Evolutionary conservation across 2,113 vertebrate genomes (phyloP).

Genomic region (Chaetorhynchus papuensis): DNA sequence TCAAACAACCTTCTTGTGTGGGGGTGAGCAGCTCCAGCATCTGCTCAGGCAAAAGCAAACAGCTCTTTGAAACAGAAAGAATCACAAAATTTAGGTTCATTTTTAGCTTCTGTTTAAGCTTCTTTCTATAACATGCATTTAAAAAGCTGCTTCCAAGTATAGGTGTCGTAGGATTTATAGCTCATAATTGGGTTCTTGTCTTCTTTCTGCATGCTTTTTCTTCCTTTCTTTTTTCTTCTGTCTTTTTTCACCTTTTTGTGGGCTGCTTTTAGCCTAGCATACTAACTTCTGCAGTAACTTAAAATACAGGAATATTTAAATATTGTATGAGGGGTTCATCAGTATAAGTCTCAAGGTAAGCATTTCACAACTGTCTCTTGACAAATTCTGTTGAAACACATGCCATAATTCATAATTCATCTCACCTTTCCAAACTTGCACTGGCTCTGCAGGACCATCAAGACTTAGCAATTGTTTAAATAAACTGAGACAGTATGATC

Average conservation of each 20-base stretch:
- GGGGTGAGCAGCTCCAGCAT: fast-evolving
- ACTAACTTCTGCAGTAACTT: neutral
- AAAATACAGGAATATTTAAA: neutral
- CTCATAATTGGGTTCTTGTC: neutral
- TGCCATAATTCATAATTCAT: neutral
- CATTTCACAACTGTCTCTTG: neutral
- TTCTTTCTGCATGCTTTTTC: neutral
- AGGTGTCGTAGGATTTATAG: neutral
- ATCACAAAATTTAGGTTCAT: neutral
- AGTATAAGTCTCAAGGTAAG: neutral
- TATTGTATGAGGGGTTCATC: neutral
- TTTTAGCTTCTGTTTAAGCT: neutral
- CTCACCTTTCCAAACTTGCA: neutral
- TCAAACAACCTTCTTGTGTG: fast-evolving
- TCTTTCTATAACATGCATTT: neutral
- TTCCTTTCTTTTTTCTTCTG: neutral
- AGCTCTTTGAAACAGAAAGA: neutral
- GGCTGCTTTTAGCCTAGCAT: neutral
- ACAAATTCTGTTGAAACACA: neutral
- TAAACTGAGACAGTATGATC: neutral
- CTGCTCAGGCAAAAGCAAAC: neutral
- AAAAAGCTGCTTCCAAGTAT: neutral
- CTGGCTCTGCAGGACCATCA: neutral
- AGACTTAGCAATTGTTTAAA: neutral
- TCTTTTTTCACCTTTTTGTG: neutral